A percentile compares a stretch with the other conserved stretches of the same genome.
Evolutionary conservation across 2,113 vertebrate species (phyloP).

Genomic region (Aptenodytes patagonicus): DNA sequence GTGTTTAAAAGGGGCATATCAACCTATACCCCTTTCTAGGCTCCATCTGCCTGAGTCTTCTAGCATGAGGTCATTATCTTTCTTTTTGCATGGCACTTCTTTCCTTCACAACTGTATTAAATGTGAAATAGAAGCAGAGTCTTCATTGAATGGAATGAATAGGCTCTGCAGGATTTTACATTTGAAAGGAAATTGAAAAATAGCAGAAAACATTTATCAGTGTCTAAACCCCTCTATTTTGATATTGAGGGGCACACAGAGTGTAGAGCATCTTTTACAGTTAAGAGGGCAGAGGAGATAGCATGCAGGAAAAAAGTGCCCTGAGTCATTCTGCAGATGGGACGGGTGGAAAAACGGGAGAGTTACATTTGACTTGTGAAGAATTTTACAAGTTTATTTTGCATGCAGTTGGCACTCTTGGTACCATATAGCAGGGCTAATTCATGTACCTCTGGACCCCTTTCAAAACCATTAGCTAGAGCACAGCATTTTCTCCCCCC

Average conservation of each 20-base stretch:
- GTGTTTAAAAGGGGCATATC: not conserved
- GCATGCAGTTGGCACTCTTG: not conserved
- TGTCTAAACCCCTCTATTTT: not conserved
- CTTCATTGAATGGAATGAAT: not conserved
- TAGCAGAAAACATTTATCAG: not conserved
- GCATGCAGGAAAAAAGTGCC: not conserved
- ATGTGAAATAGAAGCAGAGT: not conserved
- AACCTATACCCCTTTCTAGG: not conserved
- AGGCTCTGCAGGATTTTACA: not conserved
- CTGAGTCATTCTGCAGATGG: not conserved
- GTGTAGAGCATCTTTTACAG: not conserved
- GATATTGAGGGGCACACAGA: not conserved
- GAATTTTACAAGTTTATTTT: not conserved
- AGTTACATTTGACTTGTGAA: not conserved
- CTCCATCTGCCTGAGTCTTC: not conserved
- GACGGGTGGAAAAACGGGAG: rapidly evolving
- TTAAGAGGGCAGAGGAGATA: not conserved
- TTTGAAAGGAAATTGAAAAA: not conserved
- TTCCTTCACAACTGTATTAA: not conserved
- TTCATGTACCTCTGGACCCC: not conserved
- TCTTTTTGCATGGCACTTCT: not conserved
- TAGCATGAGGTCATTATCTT: not conserved
- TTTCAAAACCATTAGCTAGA: not conserved
- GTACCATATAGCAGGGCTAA: not conserved
- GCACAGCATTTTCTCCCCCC: not conserved